These are phyloP conservation scores for Scaptomyza hsui DNA, from an alignment of 1,140 invertebrate species.

Conservation along the genomic window DNA sequence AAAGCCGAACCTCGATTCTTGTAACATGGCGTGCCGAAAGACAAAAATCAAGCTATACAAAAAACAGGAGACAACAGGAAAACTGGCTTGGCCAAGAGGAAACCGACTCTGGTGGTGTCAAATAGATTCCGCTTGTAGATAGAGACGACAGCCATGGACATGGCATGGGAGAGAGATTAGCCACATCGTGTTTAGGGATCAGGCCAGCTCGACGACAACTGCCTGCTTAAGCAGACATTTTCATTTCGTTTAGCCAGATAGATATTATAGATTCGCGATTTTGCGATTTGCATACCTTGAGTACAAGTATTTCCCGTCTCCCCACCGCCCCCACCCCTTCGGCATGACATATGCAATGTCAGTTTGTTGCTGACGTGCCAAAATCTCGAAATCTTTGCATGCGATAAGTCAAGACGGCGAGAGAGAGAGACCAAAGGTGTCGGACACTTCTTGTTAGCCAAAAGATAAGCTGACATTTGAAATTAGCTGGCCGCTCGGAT, in stretches of 20 bases:
- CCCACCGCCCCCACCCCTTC: no score
- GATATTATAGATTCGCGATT: slow-evolving; percentile 66
- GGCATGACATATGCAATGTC: slow-evolving; percentile 48
- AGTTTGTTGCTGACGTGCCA: slow-evolving; percentile 30
- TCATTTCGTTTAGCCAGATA: slow-evolving; percentile 60
- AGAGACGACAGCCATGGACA: slow-evolving; percentile 60
- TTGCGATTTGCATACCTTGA: slow-evolving; percentile 37
- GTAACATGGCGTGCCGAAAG: slow-evolving; percentile 40
- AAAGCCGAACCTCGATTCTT: slow-evolving; percentile 13
- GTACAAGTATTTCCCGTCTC: slow-evolving; percentile 27
- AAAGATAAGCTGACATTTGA: slow-evolving; percentile 81
- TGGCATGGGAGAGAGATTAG: slow-evolving; percentile 43
- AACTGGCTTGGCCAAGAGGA: slow-evolving; percentile 23
- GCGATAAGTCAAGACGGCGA: slow-evolving; percentile 25
- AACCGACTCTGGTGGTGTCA: slow-evolving; percentile 57
- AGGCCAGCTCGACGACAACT: slow-evolving; percentile 29
- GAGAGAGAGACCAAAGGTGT: slow-evolving; percentile 44
- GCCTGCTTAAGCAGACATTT: slow-evolving; percentile 59
- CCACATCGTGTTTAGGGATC: slow-evolving; percentile 53
- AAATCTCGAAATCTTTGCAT: slow-evolving; percentile 35
- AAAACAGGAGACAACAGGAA: slow-evolving; percentile 10
- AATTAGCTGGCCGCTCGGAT: slow-evolving; percentile 77
- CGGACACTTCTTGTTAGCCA: slow-evolving; percentile 64
- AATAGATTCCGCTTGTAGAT: slow-evolving; percentile 77
- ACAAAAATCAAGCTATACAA: slow-evolving; percentile 42